A percentile compares a stretch with the other conserved stretches of the same genome.
phyloP scores from a whole-genome alignment of 2,888 invertebrate species.

The Tipula unca region DNA sequence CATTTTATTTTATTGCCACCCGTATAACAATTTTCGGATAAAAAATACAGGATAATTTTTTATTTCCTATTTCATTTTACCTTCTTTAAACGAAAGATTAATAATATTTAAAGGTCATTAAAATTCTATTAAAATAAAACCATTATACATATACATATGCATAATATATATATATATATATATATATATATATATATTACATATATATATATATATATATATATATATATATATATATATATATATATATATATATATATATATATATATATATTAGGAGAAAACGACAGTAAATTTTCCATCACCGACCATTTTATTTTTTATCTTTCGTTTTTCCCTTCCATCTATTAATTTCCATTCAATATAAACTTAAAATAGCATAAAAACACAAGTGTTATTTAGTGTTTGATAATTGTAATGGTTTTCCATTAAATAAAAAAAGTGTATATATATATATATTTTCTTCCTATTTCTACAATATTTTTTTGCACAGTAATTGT shows the following conservation, averaged over 20 bases:
- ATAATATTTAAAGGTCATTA: background rate
- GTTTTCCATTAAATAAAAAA: background rate
- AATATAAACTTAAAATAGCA: background rate
- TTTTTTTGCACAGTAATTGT: background rate
- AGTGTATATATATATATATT: background rate
- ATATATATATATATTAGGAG: too few species aligned
- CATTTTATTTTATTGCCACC: background rate
- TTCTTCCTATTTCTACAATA: background rate
- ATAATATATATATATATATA: too few species aligned
- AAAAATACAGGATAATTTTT: background rate
- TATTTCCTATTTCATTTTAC: background rate
- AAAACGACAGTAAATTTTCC: background rate
- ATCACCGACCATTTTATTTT: background rate
- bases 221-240: too few species aligned
- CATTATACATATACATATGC: too few species aligned
- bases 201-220: too few species aligned
- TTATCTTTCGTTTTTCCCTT: background rate
- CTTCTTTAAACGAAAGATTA: background rate
- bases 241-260: too few species aligned
- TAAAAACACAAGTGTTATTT: background rate
- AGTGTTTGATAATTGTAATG: background rate
- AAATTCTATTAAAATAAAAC: background rate
- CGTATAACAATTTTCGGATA: background rate
- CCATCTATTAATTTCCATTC: background rate
- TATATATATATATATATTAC: too few species aligned